Conservation (phyloP, 2,113 vertebrate genomes). For the Trachemys scripta region DNA sequence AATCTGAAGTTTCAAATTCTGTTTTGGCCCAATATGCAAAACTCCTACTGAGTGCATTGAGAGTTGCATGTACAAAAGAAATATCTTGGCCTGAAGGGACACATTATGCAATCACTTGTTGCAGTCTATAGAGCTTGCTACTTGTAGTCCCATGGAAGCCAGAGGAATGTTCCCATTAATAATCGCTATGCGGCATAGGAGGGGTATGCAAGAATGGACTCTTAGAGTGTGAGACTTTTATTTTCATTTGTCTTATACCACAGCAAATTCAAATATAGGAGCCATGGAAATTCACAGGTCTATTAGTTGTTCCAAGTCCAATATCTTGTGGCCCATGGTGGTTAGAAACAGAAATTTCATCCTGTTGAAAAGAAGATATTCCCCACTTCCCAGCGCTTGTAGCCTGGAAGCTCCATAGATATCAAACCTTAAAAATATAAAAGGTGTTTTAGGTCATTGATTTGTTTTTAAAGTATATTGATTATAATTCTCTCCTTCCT, state of each 20-base stretch:
- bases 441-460: not conserved
- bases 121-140: not conserved
- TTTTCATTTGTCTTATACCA: constrained; percentile 44
- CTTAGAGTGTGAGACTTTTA: not conserved
- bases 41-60: no score
- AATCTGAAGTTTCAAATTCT: fast-evolving
- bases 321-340: fast-evolving
- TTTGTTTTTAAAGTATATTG: no score
- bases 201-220: not conserved
- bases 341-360: not conserved
- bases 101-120: not conserved
- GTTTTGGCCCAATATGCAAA: not conserved
- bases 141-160: fast-evolving
- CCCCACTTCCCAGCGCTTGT: fast-evolving
- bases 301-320: not conserved
- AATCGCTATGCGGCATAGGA: not conserved
- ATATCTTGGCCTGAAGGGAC: not conserved
- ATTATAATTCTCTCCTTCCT: no score
- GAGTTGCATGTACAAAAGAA: no score
- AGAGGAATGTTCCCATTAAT: not conserved
- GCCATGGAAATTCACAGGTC: constrained; percentile 3
- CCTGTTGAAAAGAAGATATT: fast-evolving
- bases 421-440: not conserved
- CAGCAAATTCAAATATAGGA: constrained; percentile 31
- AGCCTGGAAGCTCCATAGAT: not conserved